phyloP scores from a whole-genome alignment of 2,888 invertebrate species.

The Onthophagus sagittarius region DNA sequence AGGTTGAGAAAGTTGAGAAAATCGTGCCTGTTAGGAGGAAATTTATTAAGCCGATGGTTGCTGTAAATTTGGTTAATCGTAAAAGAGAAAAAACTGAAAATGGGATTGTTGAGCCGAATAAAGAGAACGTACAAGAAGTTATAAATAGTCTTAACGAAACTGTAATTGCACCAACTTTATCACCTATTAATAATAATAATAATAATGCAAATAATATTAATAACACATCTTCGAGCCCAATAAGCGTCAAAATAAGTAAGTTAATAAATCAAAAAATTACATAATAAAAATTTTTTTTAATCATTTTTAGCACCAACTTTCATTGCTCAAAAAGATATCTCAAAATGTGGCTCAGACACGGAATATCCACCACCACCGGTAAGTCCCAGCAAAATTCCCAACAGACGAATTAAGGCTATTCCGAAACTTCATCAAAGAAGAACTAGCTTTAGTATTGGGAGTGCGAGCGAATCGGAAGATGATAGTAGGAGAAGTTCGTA shows the following conservation, averaged over 20 bases:
- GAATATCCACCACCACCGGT: slow-evolving; percentile 50
- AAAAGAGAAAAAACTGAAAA: slow-evolving; percentile 22
- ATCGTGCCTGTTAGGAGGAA: slow-evolving; percentile 28
- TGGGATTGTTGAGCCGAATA: slow-evolving; percentile 30
- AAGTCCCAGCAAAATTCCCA: slow-evolving; percentile 54
- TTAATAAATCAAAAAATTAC: background rate
- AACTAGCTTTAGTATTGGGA: slow-evolving; percentile 55
- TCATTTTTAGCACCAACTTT: background rate
- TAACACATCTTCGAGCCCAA: background rate
- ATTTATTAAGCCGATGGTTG: slow-evolving; percentile 36
- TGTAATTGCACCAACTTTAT: slow-evolving; percentile 1
- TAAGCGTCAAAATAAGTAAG: background rate
- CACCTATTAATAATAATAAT: slow-evolving; percentile 6
- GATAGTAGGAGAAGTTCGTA: slow-evolving; percentile 46
- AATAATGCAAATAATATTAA: background rate
- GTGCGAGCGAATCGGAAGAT: slow-evolving; percentile 68
- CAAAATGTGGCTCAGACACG: slow-evolving; percentile 29
- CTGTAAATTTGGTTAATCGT: slow-evolving; percentile 30
- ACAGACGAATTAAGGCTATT: slow-evolving; percentile 64
- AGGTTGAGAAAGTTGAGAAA: slow-evolving; percentile 33
- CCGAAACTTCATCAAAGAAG: slow-evolving; percentile 67
- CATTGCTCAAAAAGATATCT: slow-evolving; percentile 6
- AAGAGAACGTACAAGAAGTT: slow-evolving; percentile 24
- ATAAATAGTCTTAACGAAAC: slow-evolving; percentile 20
- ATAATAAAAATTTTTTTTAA: background rate